Evolutionary conservation across 2,113 vertebrate genomes (phyloP), one percentile per base, ranked within the genome.

Genomic region (Myotis davidii): DNA sequence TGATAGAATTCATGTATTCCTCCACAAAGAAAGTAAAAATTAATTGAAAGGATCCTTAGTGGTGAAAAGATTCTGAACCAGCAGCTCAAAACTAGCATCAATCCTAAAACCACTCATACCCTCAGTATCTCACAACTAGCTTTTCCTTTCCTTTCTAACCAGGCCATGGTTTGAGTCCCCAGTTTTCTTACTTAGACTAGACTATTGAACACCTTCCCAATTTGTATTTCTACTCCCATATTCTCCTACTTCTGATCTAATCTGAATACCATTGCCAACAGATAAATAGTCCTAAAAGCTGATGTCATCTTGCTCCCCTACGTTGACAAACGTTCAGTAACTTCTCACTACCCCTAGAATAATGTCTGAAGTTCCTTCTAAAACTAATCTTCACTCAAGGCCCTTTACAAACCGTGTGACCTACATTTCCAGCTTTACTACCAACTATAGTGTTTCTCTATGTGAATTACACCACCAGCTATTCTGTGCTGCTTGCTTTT

Each of bases 1-100:
- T 89, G 70, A 87, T 67, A 48, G 50, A 85, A 93, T 70, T 93
- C 61, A 37, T 8, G 5, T 70, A 70, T 76, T 82, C 12, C 9
- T 45, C 34, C 29, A 18, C 86, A 96, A 92, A 94, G 70, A 61
- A 91, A 93, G 54, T 77, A 32, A 85, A 88, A 88, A 74, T 42
- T 42, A 48, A 87, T 78, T 84, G 25, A 90, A 92, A 86, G 29
- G 16, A 39, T 37, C 32, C 8, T 72, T 82, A 50, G 14, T 32
- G 13, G 50, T 84, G 45, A 84, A 82, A 94, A 73, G 48, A 54
- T 50, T 89, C 17, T 52, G 48, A 95, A 64, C 23, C 37, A 72
- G 25, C 39, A 95, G 27, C 77, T 88, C 23, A 59, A 52, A 85
- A 85, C 21, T 70, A 56, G 23, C 27, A 54, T 96, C 4, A 9